Evolutionary conservation across 2,888 invertebrate species (phyloP).

Genomic region (Ornithoptera priamus): DNA sequence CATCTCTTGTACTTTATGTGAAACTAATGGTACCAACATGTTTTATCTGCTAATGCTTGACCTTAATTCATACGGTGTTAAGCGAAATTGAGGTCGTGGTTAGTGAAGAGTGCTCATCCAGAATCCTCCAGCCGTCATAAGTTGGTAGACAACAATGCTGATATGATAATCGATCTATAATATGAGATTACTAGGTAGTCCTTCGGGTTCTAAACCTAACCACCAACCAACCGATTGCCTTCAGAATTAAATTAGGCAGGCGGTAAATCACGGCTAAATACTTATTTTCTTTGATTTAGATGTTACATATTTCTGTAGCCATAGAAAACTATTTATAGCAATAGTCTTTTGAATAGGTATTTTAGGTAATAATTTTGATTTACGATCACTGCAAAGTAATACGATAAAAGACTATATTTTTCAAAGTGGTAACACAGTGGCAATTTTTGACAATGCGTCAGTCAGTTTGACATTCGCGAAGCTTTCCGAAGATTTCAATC

Average conservation of each 20-base stretch:
- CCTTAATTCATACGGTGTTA: too few species aligned
- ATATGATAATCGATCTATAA: too few species aligned
- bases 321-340: background rate
- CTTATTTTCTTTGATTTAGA: background rate
- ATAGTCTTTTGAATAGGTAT: background rate
- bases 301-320: background rate
- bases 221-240: too few species aligned
- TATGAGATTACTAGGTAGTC: too few species aligned
- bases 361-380: background rate
- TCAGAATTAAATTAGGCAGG: too few species aligned
- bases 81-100: too few species aligned
- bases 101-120: too few species aligned
- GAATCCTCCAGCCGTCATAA: too few species aligned
- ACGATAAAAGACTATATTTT: background rate
- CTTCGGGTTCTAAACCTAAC: too few species aligned
- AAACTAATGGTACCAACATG: background rate
- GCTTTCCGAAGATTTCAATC: constrained; percentile 56
- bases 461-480: constrained; percentile 46
- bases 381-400: background rate
- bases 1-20: constrained; percentile 43
- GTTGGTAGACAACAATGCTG: too few species aligned
- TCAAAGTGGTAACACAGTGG: background rate
- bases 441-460: constrained; percentile 27
- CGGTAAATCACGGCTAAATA: too few species aligned
- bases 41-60: too few species aligned